Evolutionary conservation across 2,113 vertebrate genomes (phyloP).

Genomic region (Forbesichthys agassizii): DNA sequence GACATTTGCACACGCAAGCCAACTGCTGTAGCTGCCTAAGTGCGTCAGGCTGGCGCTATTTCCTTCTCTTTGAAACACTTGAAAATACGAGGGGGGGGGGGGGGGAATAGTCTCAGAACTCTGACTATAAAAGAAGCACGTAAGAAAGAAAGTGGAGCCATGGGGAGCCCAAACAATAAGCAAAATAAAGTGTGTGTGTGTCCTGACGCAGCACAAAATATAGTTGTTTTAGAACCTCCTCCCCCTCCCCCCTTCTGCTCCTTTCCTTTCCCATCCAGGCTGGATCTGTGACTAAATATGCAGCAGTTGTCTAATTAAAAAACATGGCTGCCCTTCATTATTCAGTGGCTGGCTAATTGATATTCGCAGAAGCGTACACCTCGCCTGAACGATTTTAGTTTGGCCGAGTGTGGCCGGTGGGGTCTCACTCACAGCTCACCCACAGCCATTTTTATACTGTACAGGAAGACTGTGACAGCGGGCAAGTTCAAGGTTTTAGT

Average conservation of each 20-base stretch:
- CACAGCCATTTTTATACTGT: slow-evolving; percentile 51
- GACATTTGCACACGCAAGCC: not conserved
- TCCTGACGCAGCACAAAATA: slow-evolving; percentile 66
- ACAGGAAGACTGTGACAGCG: slow-evolving; percentile 23
- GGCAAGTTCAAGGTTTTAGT: slow-evolving; percentile 28
- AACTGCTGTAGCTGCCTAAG: slow-evolving; percentile 14
- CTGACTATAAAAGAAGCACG: slow-evolving; percentile 31
- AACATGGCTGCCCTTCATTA: slow-evolving; percentile 78
- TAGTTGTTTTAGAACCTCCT: slow-evolving; percentile 9
- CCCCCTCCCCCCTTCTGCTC: slow-evolving; percentile 17
- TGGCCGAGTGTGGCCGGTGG: slow-evolving; percentile 64
- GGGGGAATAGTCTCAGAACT: slow-evolving; percentile 26
- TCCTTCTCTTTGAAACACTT: slow-evolving; percentile 10
- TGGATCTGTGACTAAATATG: slow-evolving; percentile 57
- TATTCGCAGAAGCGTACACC: slow-evolving; percentile 74
- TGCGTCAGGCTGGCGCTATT: slow-evolving; percentile 29
- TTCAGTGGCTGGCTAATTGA: slow-evolving; percentile 77
- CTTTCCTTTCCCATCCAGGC: slow-evolving; percentile 30
- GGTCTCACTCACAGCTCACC: slow-evolving; percentile 58
- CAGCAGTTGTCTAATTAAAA: slow-evolving; percentile 77
- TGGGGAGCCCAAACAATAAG: slow-evolving; percentile 35
- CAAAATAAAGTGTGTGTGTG: slow-evolving; percentile 25
- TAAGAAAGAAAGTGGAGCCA: slow-evolving; percentile 34
- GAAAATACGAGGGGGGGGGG: slow-evolving; percentile 5
- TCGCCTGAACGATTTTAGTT: slow-evolving; percentile 72